These are phyloP conservation scores for Anoura caudifer DNA, from an alignment of 2,113 vertebrate species.

Conservation along the genomic window DNA sequence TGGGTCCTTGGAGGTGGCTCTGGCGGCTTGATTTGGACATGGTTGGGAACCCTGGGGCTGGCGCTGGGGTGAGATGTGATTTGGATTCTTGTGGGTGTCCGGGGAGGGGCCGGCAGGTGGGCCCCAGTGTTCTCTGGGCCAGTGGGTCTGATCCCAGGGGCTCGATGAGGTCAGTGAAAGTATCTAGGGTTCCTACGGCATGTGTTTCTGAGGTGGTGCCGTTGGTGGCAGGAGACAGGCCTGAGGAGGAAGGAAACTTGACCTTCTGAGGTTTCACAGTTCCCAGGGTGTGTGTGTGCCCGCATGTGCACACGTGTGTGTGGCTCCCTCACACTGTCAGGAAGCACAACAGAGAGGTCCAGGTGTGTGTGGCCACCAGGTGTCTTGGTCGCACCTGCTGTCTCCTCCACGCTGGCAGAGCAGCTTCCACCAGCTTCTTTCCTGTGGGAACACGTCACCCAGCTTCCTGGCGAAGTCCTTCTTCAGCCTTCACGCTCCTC, in stretches of 20 bases:
- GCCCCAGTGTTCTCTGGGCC: background rate
- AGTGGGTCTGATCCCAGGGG: background rate
- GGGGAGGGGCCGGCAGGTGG: rapidly evolving
- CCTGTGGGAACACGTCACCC: background rate
- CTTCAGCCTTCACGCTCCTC: background rate
- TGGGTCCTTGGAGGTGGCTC: background rate
- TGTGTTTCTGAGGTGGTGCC: background rate
- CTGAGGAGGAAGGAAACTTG: background rate
- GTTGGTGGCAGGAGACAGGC: background rate
- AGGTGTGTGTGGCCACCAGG: rapidly evolving
- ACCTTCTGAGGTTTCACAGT: rapidly evolving
- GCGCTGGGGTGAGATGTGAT: no score
- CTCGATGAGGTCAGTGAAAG: background rate
- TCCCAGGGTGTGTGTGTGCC: background rate
- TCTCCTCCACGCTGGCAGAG: background rate
- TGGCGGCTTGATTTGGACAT: background rate
- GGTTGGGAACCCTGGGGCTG: background rate
- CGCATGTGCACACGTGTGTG: rapidly evolving
- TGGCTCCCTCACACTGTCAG: rapidly evolving
- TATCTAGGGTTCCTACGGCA: rapidly evolving
- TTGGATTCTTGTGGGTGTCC: background rate
- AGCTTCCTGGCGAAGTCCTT: no score
- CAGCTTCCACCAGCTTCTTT: rapidly evolving
- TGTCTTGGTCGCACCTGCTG: rapidly evolving
- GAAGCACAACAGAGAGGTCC: rapidly evolving